phyloP scores from a whole-genome alignment of 2,113 vertebrate species.

The Eudyptes chrysolophus region DNA sequence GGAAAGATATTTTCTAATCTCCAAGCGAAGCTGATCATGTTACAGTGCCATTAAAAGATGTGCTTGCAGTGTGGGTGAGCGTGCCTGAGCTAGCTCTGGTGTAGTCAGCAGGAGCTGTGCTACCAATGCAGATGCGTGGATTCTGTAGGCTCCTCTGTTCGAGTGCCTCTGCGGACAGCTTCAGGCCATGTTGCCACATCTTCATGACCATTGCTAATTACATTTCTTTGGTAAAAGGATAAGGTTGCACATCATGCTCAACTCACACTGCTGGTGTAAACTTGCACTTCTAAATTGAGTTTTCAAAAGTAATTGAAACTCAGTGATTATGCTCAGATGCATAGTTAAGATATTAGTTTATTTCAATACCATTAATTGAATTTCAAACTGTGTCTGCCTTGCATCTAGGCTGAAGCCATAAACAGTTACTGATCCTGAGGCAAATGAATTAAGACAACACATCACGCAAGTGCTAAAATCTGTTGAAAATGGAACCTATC shows the following conservation, averaged over 20 bases:
- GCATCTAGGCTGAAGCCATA: neutral
- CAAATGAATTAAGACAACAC: neutral
- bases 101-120: neutral
- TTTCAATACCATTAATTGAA: neutral
- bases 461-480: neutral
- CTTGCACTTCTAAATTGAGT: neutral
- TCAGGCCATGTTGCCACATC: neutral
- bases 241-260: neutral
- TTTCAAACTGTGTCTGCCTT: neutral
- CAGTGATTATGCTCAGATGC: neutral
- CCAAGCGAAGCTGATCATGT: fast-evolving
- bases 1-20: neutral
- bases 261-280: neutral
- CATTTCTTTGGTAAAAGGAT: neutral
- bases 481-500: neutral
- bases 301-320: neutral
- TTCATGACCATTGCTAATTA: neutral
- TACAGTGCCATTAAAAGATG: neutral
- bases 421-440: neutral
- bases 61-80: neutral
- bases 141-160: neutral
- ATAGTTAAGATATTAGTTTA: neutral
- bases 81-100: neutral
- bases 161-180: neutral
- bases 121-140: neutral